Base-by-base conservation (phyloP, 2,888 invertebrate species). In the Oxycera nigricornis region DNA sequence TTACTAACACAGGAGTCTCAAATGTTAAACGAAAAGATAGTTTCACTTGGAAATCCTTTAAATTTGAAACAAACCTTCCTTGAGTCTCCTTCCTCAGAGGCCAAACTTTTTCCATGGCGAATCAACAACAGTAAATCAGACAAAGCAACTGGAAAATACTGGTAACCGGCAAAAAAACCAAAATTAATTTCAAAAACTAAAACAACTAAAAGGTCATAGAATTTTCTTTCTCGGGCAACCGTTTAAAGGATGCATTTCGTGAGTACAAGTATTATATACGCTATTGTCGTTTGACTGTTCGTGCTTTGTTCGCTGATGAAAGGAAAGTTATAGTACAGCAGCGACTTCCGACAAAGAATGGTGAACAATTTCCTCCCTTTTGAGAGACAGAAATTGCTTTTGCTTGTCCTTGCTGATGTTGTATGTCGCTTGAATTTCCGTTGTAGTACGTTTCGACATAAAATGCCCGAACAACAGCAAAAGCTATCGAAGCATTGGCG, bases 311-410 rank as follows among this genome's bases (percentile, higher is more conserved):
- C 3, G 22, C 24, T 39, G 30, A 14, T 22, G 65, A 39, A 65
- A 26, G 24, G 65, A 65, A 65, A 62, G 35, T 62, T 62, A 35
- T 65, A 39, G 39, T 26, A 22, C 65, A 65, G 41, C 24, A 4
- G 41, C 24, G 39, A 65, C 26, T 41, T 65, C 65, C 65, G 41
- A 22, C 39, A 41, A 24, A 39, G 65, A 65, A 65, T 39, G 24
- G 2, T 24, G 62, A 39, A 39, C 62, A 65, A 65, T 65, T 62
- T 62, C 62, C 62, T 62, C 24, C 31, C 61, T 41, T 59, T 65
- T 41, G 65, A 41, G 41, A 65, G 14, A 11, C 17, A 2, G 22
- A 41, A 41, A 65, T 65, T 39, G 65, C 31, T 65, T 65, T 65
- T 26, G 65, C 24, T 65, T 65, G 65, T 39, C 22, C 65, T 61